Evolutionary conservation across 2,888 invertebrate species (phyloP).

Genomic region (Protophormia terraenovae): DNA sequence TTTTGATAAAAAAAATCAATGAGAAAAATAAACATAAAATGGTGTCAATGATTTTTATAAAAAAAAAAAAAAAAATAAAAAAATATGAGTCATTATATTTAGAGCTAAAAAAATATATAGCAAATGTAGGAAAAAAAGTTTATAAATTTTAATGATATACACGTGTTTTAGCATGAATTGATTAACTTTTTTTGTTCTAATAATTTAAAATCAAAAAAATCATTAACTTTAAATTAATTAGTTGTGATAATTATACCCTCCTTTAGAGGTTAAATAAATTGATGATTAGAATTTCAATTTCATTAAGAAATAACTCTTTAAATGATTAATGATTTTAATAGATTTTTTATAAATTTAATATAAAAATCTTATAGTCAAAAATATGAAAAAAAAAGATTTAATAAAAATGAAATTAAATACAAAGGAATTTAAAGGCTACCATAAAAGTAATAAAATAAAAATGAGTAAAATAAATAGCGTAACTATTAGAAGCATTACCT

Average conservation of each 20-base stretch:
- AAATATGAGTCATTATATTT: conserved; percentile 38
- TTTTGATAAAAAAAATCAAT: conserved; percentile 14
- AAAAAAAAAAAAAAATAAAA: neutral
- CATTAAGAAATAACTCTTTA: neutral
- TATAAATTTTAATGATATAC: conserved; percentile 41
- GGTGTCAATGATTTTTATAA: conserved; percentile 63
- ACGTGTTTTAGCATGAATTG: conserved; percentile 40
- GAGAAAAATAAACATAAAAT: conserved; percentile 25
- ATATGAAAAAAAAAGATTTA: no score
- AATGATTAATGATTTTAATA: neutral
- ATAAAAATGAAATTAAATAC: no score
- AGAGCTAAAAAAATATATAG: neutral
- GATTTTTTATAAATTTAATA: no score
- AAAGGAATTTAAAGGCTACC: no score
- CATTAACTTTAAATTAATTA: neutral
- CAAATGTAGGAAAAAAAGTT: neutral
- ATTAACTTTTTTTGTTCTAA: neutral
- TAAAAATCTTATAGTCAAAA: no score
- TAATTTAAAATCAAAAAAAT: neutral
- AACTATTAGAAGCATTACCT: no score
- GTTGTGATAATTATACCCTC: neutral
- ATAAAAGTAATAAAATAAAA: no score
- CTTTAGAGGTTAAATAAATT: neutral
- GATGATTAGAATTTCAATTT: neutral
- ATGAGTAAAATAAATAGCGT: no score